Conservation (phyloP, 53 echinoderm and acorn worm species). For the Holothuria scabra region DNA sequence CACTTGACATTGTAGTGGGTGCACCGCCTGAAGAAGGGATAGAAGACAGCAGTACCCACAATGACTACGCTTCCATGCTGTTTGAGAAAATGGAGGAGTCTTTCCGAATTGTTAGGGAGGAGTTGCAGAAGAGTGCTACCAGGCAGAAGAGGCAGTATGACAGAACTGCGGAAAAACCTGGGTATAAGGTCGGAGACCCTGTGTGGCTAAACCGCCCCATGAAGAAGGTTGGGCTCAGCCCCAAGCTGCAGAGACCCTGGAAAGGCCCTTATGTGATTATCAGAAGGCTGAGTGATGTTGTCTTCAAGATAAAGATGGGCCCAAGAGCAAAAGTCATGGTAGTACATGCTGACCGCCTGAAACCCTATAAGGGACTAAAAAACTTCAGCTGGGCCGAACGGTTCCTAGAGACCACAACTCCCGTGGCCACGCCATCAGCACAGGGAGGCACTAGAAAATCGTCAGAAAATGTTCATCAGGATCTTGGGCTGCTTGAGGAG, state of each 20-base stretch:
- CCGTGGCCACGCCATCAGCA: too few species aligned
- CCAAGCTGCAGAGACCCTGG: constrained; percentile 48
- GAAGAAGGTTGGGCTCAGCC: constrained; percentile 37
- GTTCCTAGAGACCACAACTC: too few species aligned
- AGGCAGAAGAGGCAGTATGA: constrained; percentile 70
- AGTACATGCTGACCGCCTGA: too few species aligned
- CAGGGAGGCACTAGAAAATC: too few species aligned
- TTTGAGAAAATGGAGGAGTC: constrained; percentile 28
- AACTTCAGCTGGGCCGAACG: too few species aligned
- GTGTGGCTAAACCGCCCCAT: constrained; percentile 61
- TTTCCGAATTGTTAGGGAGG: constrained; percentile 1
- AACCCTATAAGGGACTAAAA: too few species aligned
- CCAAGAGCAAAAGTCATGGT: too few species aligned
- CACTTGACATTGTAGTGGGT: constrained; percentile 50
- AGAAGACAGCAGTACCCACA: background rate
- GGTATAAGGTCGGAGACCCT: constrained; percentile 1
- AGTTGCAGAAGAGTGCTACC: constrained; percentile 21
- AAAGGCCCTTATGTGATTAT: constrained; percentile 16
- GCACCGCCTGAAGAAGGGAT: background rate
- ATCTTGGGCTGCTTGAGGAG: too few species aligned
- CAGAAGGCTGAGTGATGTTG: constrained; percentile 40
- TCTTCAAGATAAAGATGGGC: background rate
- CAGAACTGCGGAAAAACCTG: background rate
- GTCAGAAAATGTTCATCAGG: too few species aligned
- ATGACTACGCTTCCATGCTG: constrained; percentile 43